phyloP scores from a whole-genome alignment of 2,797 vertebrate genomes.

The Oryzias sinensis region DNA sequence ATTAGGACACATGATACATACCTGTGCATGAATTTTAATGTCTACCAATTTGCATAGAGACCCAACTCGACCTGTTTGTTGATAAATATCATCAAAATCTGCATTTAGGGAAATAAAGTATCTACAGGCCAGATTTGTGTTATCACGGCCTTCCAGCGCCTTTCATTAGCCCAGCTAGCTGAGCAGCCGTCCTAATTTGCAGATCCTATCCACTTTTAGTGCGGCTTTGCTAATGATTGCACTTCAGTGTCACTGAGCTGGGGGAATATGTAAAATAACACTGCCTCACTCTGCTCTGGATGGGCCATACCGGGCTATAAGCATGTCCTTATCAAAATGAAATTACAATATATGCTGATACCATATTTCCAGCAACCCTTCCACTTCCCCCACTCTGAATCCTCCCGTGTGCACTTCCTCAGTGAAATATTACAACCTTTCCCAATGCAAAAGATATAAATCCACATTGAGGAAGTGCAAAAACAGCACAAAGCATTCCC shows the following conservation, averaged over 20 bases:
- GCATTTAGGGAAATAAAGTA: slow-evolving; percentile 71
- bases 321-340: slow-evolving; percentile 84
- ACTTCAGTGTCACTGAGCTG: slow-evolving; percentile 61
- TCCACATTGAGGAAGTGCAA: slow-evolving; percentile 85
- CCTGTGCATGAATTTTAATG: slow-evolving; percentile 57
- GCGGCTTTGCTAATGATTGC: slow-evolving; percentile 71
- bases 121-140: slow-evolving; percentile 63
- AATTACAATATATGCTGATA: slow-evolving; percentile 88
- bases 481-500: slow-evolving; percentile 86
- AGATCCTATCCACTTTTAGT: slow-evolving; percentile 72
- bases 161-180: slow-evolving; percentile 43
- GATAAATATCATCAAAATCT: slow-evolving; percentile 53
- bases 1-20: slow-evolving; percentile 39
- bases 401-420: slow-evolving; percentile 66
- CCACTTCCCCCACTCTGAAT: slow-evolving; percentile 45
- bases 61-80: slow-evolving; percentile 37
- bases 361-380: slow-evolving; percentile 68
- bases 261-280: slow-evolving; percentile 76
- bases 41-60: slow-evolving; percentile 50
- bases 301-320: slow-evolving; percentile 69
- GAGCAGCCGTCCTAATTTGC: slow-evolving; percentile 73
- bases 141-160: slow-evolving; percentile 69
- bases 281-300: slow-evolving; percentile 57
- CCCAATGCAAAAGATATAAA: slow-evolving; percentile 85
- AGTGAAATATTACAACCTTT: slow-evolving; percentile 87